Conservation (phyloP, 2,797 vertebrate genomes). For the Falco concolor region DNA sequence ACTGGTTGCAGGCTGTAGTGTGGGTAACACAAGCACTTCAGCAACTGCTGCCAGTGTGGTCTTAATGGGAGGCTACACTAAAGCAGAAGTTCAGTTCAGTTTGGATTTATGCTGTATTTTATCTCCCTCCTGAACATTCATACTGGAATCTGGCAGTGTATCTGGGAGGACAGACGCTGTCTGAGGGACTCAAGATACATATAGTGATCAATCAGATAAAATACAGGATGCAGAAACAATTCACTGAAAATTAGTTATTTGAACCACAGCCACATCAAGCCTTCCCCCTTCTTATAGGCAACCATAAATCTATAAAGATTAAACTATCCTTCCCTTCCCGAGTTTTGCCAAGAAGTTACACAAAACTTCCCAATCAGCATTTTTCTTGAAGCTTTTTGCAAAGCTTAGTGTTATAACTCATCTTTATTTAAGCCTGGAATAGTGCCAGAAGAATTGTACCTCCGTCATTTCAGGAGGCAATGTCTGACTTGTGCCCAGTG, state of each 20-base stretch:
- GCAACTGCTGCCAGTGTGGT: background rate
- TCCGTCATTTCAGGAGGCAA: background rate
- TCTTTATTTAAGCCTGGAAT: conserved; percentile 18
- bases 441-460: background rate
- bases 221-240: background rate
- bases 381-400: background rate
- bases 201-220: background rate
- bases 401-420: background rate
- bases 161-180: background rate
- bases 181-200: background rate
- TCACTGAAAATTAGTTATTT: conserved; percentile 20
- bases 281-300: background rate
- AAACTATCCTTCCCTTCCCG: background rate
- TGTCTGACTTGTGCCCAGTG: background rate
- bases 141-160: background rate
- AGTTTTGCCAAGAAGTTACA: conserved; percentile 30
- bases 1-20: background rate
- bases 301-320: conserved; percentile 26
- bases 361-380: conserved; percentile 25
- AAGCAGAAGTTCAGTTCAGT: conserved; percentile 49
- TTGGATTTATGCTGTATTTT: conserved; percentile 42
- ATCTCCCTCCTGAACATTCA: background rate
- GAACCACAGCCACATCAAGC: background rate
- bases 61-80: conserved; percentile 30
- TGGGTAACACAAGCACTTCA: background rate